Evolutionary conservation across 64 coral and sea anemone species (phyloP).

Genomic region (Astreopora myriophthalma): DNA sequence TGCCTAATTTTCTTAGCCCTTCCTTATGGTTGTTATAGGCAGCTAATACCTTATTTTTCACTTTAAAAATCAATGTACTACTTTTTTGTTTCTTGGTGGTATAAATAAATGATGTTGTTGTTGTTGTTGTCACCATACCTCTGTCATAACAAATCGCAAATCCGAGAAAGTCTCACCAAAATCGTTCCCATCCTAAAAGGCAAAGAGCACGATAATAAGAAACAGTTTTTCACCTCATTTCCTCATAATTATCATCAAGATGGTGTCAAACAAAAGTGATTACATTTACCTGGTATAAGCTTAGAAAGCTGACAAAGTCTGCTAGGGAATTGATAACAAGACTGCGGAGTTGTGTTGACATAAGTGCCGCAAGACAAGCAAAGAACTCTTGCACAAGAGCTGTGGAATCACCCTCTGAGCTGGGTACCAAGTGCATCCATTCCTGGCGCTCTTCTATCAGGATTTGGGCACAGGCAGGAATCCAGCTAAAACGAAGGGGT

Average conservation of each 20-base stretch:
- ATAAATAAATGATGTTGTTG: too few relatives aligned
- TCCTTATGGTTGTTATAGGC: too few relatives aligned
- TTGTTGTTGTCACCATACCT: too few relatives aligned
- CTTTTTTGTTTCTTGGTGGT: too few relatives aligned
- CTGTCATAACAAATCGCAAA: conserved; percentile 86
- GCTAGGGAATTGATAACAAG: conserved; percentile 94
- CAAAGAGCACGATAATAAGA: neutral
- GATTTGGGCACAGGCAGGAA: conserved; percentile 91
- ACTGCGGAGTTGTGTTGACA: conserved; percentile 94
- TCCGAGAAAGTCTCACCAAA: conserved; percentile 94
- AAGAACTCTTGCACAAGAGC: conserved; percentile 90
- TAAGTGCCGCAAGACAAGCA: conserved; percentile 88
- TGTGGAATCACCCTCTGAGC: conserved; percentile 80
- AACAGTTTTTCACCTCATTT: too few relatives aligned
- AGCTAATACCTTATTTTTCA: too few relatives aligned
- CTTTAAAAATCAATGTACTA: too few relatives aligned
- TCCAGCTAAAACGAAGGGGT: conserved; percentile 65
- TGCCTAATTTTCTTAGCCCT: too few relatives aligned
- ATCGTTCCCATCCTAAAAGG: conserved; percentile 92
- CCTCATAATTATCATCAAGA: too few relatives aligned
- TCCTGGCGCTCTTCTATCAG: conserved; percentile 69
- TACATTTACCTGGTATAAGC: conserved; percentile 79
- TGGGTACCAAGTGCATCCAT: conserved; percentile 93
- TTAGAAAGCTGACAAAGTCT: conserved; percentile 93
- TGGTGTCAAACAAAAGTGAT: too few relatives aligned